A percentile compares a stretch with the other conserved stretches of the same genome.
Evolutionary conservation across 2,113 vertebrate genomes (phyloP).

Genomic region (Protobothrops flavoviridis): DNA sequence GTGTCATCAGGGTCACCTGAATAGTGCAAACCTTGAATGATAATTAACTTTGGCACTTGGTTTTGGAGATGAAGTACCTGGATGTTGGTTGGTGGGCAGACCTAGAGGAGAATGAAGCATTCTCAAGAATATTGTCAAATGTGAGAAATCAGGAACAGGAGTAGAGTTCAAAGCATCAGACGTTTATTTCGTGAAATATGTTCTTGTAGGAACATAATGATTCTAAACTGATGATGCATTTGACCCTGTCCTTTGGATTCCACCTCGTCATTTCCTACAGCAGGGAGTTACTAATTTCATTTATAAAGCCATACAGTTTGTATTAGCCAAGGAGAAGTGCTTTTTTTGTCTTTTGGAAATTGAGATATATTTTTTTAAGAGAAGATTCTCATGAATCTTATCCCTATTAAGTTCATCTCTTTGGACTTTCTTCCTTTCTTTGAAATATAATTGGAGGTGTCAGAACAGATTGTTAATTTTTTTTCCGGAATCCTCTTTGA

Average conservation of each 20-base stretch:
- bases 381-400: neutral
- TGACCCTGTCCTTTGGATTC: neutral
- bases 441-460: neutral
- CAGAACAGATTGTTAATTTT: neutral
- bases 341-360: neutral
- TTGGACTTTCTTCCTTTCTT: neutral
- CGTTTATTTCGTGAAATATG: neutral
- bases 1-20: no score
- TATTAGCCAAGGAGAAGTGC: neutral
- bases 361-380: neutral
- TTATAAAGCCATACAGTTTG: neutral
- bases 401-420: neutral
- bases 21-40: neutral
- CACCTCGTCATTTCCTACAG: neutral
- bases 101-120: neutral
- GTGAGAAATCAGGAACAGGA: neutral
- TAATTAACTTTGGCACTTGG: neutral
- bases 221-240: neutral
- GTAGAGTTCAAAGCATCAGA: neutral
- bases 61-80: neutral
- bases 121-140: neutral
- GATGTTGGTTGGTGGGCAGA: neutral
- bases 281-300: neutral
- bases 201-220: neutral
- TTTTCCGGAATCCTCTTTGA: neutral